A percentile compares a stretch with the other conserved stretches of the same genome.
Conservation (phyloP, 2,888 invertebrate species). For the Branchipolynoe longqiensis region DNA sequence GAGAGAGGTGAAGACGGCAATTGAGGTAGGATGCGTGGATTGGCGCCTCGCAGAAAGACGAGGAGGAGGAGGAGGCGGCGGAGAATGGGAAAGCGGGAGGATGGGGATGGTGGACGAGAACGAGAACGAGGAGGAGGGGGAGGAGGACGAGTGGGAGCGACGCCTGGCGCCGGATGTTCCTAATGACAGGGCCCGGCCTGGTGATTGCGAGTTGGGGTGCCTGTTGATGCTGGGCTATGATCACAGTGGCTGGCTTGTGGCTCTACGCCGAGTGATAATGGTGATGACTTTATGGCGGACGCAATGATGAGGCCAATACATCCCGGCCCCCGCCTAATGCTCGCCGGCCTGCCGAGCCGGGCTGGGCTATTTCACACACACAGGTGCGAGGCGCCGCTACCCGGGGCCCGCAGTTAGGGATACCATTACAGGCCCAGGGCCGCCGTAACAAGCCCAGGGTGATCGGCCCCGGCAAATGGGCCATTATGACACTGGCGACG, state of each 20-base stretch:
- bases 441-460: conserved; percentile 46
- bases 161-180: not conserved
- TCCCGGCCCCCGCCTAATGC: conserved; percentile 36
- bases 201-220: conserved; percentile 37
- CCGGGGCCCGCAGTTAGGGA: conserved; percentile 44
- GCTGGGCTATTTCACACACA: conserved; percentile 42
- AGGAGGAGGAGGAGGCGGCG: conserved; percentile 20
- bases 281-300: conserved; percentile 47
- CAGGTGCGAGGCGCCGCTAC: conserved; percentile 32
- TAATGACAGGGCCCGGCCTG: conserved; percentile 30
- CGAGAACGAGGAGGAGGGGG: not conserved
- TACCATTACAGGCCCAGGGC: conserved; percentile 39
- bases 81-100: not conserved
- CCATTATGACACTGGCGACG: conserved; percentile 49
- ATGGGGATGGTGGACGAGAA: not conserved
- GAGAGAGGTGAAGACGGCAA: not conserved
- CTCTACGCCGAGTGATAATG: conserved; percentile 43
- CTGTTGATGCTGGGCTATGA: conserved; percentile 37
- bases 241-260: conserved; percentile 43
- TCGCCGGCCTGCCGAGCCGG: conserved; percentile 17
- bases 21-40: not conserved
- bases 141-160: not conserved
- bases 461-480: conserved; percentile 48
- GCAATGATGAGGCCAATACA: conserved; percentile 47
- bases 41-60: not conserved